Evolutionary conservation across 2,797 vertebrate species (phyloP).

Genomic region (Gymnocypris eckloni): DNA sequence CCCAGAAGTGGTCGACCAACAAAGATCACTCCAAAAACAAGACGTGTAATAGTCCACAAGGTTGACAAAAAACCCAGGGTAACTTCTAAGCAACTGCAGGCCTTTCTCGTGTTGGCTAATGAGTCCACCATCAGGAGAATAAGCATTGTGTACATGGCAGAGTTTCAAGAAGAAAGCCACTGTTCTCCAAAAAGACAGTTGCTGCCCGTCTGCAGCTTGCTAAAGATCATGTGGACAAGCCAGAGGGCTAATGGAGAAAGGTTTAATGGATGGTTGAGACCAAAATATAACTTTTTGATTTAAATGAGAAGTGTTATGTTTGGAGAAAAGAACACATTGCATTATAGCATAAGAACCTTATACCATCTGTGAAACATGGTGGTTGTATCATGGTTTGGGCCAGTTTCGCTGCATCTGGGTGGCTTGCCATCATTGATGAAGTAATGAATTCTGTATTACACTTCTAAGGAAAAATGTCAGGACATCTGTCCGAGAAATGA

Average conservation of each 20-base stretch:
- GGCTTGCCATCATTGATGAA: neutral
- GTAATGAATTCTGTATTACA: too few relatives aligned
- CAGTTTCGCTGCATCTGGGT: too few relatives aligned
- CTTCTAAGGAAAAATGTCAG: too few relatives aligned
- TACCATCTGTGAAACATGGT: too few relatives aligned
- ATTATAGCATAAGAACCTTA: too few relatives aligned
- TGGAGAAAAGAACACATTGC: neutral
- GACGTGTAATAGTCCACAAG: neutral
- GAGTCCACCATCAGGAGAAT: neutral
- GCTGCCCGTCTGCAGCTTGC: neutral
- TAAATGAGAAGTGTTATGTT: neutral
- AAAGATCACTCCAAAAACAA: neutral
- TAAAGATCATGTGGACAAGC: neutral
- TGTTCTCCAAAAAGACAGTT: neutral
- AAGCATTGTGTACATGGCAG: too few relatives aligned
- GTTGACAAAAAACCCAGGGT: neutral
- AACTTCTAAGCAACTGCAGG: neutral
- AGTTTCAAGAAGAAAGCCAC: neutral
- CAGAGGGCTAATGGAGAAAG: neutral
- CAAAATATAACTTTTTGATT: neutral
- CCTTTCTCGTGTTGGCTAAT: neutral
- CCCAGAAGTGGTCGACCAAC: neutral
- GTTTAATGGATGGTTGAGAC: neutral
- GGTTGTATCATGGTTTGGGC: too few relatives aligned
- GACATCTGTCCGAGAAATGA: too few relatives aligned